Evolutionary conservation across 2,888 invertebrate species (phyloP).

Genomic region (Ormyrus thymus): DNA sequence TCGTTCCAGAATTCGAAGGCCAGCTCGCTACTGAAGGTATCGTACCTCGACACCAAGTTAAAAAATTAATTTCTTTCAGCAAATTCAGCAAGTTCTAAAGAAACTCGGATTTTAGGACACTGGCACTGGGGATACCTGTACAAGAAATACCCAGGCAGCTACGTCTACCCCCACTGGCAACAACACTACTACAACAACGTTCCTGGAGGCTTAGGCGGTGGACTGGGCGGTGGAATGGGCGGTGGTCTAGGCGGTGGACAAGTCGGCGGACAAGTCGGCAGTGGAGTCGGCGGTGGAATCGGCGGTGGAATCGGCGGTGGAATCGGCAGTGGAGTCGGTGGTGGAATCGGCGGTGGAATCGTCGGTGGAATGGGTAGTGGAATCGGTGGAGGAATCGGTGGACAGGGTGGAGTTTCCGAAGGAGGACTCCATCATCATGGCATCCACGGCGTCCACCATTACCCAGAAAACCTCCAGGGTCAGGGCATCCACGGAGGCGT

Average conservation of each 20-base stretch:
- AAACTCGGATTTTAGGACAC: constrained; percentile 56
- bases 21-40: constrained; percentile 50
- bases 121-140: constrained; percentile 65
- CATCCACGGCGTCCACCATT: constrained; percentile 19
- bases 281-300: background rate
- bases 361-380: no score
- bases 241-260: constrained; percentile 1
- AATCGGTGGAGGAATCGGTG: background rate
- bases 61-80: no score
- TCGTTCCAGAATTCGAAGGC: constrained; percentile 62
- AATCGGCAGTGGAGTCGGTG: no score
- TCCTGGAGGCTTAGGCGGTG: background rate
- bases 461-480: constrained; percentile 38
- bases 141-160: constrained; percentile 63
- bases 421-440: background rate
- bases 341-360: no score
- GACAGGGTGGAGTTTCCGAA: background rate
- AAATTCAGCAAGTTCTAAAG: no score
- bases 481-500: constrained; percentile 2
- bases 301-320: background rate
- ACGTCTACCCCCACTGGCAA: constrained; percentile 61
- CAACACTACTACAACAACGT: constrained; percentile 57
- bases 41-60: background rate
- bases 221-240: background rate
- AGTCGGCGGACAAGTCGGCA: no score